Evolutionary conservation across 2,113 vertebrate genomes (phyloP).

Genomic region (Laticauda colubrina): DNA sequence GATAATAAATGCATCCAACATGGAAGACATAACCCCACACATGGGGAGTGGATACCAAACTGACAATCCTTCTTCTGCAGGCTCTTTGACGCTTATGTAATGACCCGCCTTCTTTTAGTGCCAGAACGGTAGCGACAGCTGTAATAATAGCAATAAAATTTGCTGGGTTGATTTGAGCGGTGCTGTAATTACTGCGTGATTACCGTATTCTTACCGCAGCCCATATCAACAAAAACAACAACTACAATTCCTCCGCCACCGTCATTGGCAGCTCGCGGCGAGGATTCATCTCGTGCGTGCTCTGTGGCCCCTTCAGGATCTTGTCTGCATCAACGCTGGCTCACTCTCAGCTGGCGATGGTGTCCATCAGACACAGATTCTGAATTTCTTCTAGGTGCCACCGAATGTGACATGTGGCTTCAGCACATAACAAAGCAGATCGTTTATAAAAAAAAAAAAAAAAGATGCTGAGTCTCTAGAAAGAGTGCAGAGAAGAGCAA

Average conservation of each 20-base stretch:
- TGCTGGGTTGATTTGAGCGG: slow-evolving; percentile 58
- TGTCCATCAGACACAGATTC: neutral
- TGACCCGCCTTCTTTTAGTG: slow-evolving; percentile 6
- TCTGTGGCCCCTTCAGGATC: slow-evolving; percentile 9
- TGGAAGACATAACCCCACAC: too few species aligned
- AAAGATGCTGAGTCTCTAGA: too few species aligned
- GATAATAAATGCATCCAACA: neutral
- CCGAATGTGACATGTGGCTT: neutral
- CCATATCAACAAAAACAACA: neutral
- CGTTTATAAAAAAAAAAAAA: neutral
- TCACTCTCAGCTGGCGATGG: neutral
- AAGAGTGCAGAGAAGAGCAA: too few species aligned
- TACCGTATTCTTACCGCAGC: slow-evolving; percentile 59
- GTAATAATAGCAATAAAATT: slow-evolving; percentile 49
- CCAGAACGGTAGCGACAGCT: slow-evolving; percentile 42
- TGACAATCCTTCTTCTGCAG: neutral
- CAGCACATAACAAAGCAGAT: neutral
- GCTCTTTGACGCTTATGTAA: neutral
- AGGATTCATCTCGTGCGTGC: slow-evolving; percentile 27
- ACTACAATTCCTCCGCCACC: neutral
- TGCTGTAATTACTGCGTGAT: slow-evolving; percentile 56
- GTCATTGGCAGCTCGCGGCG: slow-evolving; percentile 38
- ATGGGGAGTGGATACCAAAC: neutral
- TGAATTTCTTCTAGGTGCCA: neutral
- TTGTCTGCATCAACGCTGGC: neutral